A percentile compares a stretch with the other conserved stretches of the same genome.
Conservation (phyloP, 1,140 invertebrate species). For the Drosophila bifasciata region DNA sequence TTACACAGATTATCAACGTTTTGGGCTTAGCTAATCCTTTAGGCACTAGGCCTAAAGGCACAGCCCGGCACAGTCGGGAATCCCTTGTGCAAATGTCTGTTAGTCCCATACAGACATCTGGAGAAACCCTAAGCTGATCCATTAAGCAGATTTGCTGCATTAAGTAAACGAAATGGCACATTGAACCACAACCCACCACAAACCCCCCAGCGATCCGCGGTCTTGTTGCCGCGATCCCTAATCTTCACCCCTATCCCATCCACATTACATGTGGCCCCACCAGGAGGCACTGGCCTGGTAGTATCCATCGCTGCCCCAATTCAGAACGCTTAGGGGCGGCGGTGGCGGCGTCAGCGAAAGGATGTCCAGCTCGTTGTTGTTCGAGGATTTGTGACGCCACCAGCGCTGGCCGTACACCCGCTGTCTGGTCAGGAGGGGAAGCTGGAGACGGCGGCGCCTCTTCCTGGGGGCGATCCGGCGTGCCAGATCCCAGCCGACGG, state of each 20-base stretch:
- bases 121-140: neutral
- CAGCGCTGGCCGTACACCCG: slow-evolving; percentile 11
- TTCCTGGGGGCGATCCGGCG: slow-evolving; percentile 57
- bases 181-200: slow-evolving; percentile 77
- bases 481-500: slow-evolving; percentile 81
- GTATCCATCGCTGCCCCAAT: slow-evolving; percentile 69
- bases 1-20: slow-evolving; percentile 42
- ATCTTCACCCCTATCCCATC: too few species aligned
- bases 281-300: slow-evolving; percentile 68
- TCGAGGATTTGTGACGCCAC: slow-evolving; percentile 1
- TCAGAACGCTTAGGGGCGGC: slow-evolving; percentile 63
- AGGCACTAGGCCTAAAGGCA: slow-evolving; percentile 16
- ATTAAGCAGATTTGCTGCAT: slow-evolving; percentile 14
- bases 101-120: neutral
- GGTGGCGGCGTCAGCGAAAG: slow-evolving; percentile 63
- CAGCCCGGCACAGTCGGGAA: neutral
- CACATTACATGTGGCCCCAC: slow-evolving; percentile 68
- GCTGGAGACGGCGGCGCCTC: slow-evolving; percentile 53
- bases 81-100: too few species aligned
- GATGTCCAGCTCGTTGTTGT: slow-evolving; percentile 51
- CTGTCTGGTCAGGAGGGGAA: slow-evolving; percentile 24
- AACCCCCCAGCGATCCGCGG: slow-evolving; percentile 9
- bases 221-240: neutral
- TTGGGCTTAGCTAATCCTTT: slow-evolving; percentile 34
- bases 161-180: slow-evolving; percentile 79